Base-by-base conservation (phyloP, 2,888 invertebrate genomes). In the Plutella xylostella region DNA sequence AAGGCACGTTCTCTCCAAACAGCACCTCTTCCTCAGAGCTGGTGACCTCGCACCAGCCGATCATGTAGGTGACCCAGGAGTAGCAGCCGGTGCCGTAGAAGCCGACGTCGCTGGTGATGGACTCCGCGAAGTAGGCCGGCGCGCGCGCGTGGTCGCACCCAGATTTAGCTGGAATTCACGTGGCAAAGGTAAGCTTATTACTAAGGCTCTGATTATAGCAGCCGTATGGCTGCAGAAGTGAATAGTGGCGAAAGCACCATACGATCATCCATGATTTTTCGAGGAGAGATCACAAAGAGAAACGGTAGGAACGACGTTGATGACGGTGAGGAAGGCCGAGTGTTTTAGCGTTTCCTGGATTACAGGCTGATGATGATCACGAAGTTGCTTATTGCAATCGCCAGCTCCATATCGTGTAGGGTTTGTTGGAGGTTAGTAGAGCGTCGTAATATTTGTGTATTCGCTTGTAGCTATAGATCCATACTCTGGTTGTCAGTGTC, bases 111-210 rank as follows among this genome's bases (percentile, higher is more conserved):
- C 75, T 78, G 4, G 46, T 63, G 33, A 87, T 86, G 0, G 89
- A 89, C 57, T 88, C 87, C 0, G 87, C 89, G 52, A 71, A 90
- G 56, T 86, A 88, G 1, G 54, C 53, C 0, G 88, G 86, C 0
- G 89, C 88, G 49, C 89, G 69, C 3, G 74, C 79, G 54, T 90
- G 89, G 52, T 85, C 85, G 54, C 89, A 89, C 4, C 86, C 75
- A 0, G 87, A 85, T 39, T 77, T 71, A 45, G 82, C 88, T 86
- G 50, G 22, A 61, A 51, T 35, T 44, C n/a, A n/a, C n/a, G n/a
- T n/a, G n/a, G n/a, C n/a, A n/a, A n/a, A n/a, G n/a, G n/a, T n/a
- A n/a, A n/a, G n/a, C n/a, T n/a, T n/a, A n/a, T n/a, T n/a, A n/a
- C n/a, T n/a, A n/a, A n/a, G n/a, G n/a, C n/a, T n/a, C n/a, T n/a